phyloP scores from a whole-genome alignment of 2,888 invertebrate genomes.

The Trissolcus japonicus region DNA sequence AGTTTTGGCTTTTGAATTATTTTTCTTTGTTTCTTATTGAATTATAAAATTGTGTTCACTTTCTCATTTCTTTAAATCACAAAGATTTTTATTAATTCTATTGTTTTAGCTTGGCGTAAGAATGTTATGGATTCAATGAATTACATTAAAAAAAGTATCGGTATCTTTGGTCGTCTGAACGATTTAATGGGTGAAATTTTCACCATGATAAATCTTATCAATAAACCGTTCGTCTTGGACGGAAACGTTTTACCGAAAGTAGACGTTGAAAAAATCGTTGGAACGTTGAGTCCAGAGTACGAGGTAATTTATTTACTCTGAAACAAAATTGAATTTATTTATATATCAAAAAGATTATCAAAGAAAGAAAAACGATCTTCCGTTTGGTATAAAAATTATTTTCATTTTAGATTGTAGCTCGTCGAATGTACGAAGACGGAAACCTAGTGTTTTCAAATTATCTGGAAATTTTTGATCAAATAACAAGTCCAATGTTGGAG shows the following conservation, averaged over 20 bases:
- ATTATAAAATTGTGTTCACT: no score
- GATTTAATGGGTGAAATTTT: slow-evolving; percentile 2
- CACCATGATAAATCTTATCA: background rate
- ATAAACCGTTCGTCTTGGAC: slow-evolving; percentile 21
- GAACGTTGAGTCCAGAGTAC: slow-evolving; percentile 23
- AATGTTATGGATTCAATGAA: background rate
- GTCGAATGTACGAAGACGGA: slow-evolving; percentile 21
- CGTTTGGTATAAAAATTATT: background rate
- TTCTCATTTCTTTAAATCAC: no score
- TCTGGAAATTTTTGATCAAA: slow-evolving; percentile 12
- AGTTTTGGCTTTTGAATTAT: background rate
- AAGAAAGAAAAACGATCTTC: background rate
- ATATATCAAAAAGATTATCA: no score
- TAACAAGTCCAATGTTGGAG: background rate
- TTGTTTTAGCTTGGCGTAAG: slow-evolving; percentile 13
- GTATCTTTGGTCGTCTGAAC: background rate
- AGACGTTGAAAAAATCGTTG: slow-evolving; percentile 9
- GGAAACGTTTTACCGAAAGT: slow-evolving; percentile 17
- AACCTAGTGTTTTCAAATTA: slow-evolving; percentile 14
- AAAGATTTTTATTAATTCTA: no score
- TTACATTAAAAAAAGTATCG: slow-evolving; percentile 13
- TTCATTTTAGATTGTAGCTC: slow-evolving; percentile 22
- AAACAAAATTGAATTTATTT: background rate
- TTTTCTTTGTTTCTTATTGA: background rate
- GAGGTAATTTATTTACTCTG: slow-evolving; percentile 15